Evolutionary conservation across 2,888 invertebrate species (phyloP), one percentile per base, ranked within the genome.

Genomic region (Mesopsocus fuscifrons): DNA sequence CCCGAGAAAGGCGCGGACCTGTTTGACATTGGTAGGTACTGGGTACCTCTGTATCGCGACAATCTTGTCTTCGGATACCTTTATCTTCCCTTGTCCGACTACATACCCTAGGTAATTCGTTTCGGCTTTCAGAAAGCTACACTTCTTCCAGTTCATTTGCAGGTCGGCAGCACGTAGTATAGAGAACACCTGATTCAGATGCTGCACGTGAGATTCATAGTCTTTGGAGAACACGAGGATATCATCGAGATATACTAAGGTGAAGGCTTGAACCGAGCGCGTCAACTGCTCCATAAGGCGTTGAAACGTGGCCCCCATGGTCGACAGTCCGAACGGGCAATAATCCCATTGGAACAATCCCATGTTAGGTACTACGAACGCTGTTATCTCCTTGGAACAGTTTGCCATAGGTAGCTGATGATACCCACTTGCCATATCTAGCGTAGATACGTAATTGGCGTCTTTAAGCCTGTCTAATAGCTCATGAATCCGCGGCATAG

Each of bases 261-360:
- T 17, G 4, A 9, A 38, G n/a, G n/a, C n/a, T n/a, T n/a, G n/a
- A n/a, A n/a, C n/a, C n/a, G 33, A 17, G 1, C 45, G 44, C 16
- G 55, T 45, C 3, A 52, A 49, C 4, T 41, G 45, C 30, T 57
- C 48, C 54, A 57, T 57, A 6, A 53, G 21, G 1, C 53, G 42
- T 33, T 54, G 52, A 44, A 55, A 57, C 0, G 53, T 55, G 2
- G 53, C 48, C 1, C 55, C 55, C 1, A 54, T 53, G 26, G 54
- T 53, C 34, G 49, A 48, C 3, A 57, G 41, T 1, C 55, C 55
- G 45, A 56, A 55, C 0, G 52, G 50, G 51, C 53, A 51, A 11
- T 49, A 33, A 2, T 32, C 40, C 34, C 48, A 53, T 16, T 52
- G 48, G 9, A 45, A 52, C 15, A 51, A 50, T 1, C 49, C 50